These are phyloP conservation scores for Cylloceria caligata DNA, from an alignment of 2,888 invertebrate species.

Conservation along the genomic window DNA sequence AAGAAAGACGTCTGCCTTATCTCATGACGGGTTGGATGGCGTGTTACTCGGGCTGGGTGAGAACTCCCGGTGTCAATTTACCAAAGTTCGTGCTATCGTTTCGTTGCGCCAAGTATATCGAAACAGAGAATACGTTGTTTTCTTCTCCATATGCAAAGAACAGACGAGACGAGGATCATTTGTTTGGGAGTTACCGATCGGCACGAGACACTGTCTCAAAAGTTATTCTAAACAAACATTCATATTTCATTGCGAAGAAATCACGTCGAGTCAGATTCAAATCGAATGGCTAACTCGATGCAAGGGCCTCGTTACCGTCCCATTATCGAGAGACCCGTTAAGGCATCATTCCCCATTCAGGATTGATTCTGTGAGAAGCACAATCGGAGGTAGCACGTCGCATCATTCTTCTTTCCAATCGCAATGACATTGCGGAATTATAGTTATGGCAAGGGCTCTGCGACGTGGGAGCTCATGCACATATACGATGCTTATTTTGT, in stretches of 20 bases:
- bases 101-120: conserved; percentile 58
- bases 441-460: conserved; percentile 65
- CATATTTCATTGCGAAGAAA: conserved; percentile 34
- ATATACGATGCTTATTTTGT: conserved; percentile 22
- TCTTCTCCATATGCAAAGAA: conserved; percentile 23
- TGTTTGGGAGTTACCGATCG: neutral
- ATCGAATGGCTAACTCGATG: conserved; percentile 34
- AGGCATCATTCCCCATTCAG: conserved; percentile 72
- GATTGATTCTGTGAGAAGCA: conserved; percentile 21
- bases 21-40: conserved; percentile 73
- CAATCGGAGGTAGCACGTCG: conserved; percentile 47
- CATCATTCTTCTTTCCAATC: conserved; percentile 38
- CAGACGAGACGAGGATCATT: conserved; percentile 11
- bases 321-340: conserved; percentile 72
- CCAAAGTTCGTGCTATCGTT: conserved; percentile 68
- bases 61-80: conserved; percentile 73
- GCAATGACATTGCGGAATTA: conserved; percentile 73
- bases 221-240: conserved; percentile 26
- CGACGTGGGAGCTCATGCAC: conserved; percentile 52
- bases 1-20: conserved; percentile 73
- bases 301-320: conserved; percentile 71
- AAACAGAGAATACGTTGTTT: conserved; percentile 33
- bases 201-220: conserved; percentile 14
- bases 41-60: conserved; percentile 70
- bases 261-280: conserved; percentile 14